Percentiles rank a stretch among this genome's conserved stretches.
Conservation (phyloP, 2,797 vertebrate genomes). For the Huso huso region DNA sequence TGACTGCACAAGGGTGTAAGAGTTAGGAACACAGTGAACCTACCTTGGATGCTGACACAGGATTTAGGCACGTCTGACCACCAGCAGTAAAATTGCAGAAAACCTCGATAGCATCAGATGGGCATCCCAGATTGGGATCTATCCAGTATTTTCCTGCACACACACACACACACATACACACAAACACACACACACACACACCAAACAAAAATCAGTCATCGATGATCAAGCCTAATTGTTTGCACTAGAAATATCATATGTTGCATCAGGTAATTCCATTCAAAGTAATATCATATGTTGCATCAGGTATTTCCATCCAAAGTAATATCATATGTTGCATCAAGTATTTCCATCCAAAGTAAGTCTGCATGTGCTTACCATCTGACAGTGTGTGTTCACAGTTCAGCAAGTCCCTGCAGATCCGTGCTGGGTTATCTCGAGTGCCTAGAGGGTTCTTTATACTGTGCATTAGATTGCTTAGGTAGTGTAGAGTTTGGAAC, state of each 20-base stretch:
- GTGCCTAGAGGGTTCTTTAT: slow-evolving; percentile 88
- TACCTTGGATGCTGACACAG: slow-evolving; percentile 78
- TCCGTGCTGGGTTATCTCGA: slow-evolving; percentile 81
- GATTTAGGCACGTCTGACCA: slow-evolving; percentile 87
- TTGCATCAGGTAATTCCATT: not conserved
- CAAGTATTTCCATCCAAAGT: not conserved
- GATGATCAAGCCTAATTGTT: not conserved
- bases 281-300: not conserved
- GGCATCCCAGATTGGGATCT: slow-evolving; percentile 92
- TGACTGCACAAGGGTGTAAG: not conserved
- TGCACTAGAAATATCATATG: not conserved
- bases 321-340: not conserved
- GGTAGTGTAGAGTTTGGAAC: slow-evolving; percentile 80
- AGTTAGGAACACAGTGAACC: not conserved
- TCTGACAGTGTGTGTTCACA: slow-evolving; percentile 75
- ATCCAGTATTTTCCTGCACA: slow-evolving; percentile 87
- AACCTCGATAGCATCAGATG: slow-evolving; percentile 88
- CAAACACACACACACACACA: no score
- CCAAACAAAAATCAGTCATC: no score
- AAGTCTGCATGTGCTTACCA: slow-evolving; percentile 68
- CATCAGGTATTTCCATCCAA: not conserved
- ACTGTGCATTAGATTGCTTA: slow-evolving; percentile 77
- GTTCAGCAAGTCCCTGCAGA: slow-evolving; percentile 87
- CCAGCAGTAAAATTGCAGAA: slow-evolving; percentile 96
- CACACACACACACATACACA: not conserved